Base-by-base conservation (phyloP, 2,888 invertebrate genomes). In the Drosophila kuntzei region DNA sequence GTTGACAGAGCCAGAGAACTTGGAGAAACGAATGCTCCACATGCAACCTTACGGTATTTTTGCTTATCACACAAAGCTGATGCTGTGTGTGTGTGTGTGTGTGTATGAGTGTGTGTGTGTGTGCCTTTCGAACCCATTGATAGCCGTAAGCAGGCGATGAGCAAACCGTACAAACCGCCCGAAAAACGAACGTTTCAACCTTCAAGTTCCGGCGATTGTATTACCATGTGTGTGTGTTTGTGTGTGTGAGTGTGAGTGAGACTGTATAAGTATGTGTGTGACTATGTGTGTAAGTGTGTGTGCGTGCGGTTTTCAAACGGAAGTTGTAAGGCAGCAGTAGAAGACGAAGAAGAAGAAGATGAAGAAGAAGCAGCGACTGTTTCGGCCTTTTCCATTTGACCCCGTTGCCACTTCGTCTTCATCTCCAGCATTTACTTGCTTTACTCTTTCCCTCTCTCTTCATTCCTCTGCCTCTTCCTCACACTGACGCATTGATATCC, bases 401-500 rank as follows among this genome's bases (percentile, higher is more conserved):
- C 89, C 88, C 89, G 78, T 75, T 83, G 71, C 77, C 70, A 65
- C 84, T 73, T 79, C 65, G 64, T 73, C 74, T 77, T 57, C 83
- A 44, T 76, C 58, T 60, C 4, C 49, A 39, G 47, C 55, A 29
- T 39, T 49, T 53, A 18, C 27, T 39, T 9, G 43, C n/a, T 43
- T 12, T 34, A 34, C 53, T 55, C 58, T 64, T 41, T 49, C 58
- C 16, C 25, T 44, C 39, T 22, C n/a, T 43, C 20, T 11, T 3
- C 32, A 6, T 37, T 11, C 6, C 18, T 58, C 79, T 49, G 46
- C 57, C 25, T 25, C 53, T 47, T 27, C 11, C 41, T 20, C 18
- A 46, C 14, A 61, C 83, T 78, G 80, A 80, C 87, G 82, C 87
- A 88, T 86, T 89, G 89, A 87, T 89, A 90, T 91, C 91, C 90